These are phyloP conservation scores for Campylorhamphus procurvoides DNA, from an alignment of 2,113 vertebrate genomes.

Conservation along the genomic window DNA sequence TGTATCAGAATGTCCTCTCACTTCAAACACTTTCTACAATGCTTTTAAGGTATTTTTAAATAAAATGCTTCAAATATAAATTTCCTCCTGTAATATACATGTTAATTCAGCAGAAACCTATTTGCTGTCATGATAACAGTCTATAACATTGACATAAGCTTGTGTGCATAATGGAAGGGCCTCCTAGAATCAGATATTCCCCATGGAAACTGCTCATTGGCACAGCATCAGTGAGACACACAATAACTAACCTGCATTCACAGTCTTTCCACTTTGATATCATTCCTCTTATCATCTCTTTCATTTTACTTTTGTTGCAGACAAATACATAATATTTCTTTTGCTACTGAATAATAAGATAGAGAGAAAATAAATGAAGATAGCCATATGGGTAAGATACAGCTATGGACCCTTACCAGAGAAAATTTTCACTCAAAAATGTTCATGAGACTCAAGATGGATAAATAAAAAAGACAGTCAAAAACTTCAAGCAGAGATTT, in stretches of 20 bases:
- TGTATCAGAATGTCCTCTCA: not conserved
- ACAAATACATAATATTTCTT: not conserved
- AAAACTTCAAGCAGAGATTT: not conserved
- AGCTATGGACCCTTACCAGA: not conserved
- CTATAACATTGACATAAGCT: not conserved
- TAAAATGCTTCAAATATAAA: not conserved
- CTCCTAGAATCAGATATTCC: constrained; percentile 5
- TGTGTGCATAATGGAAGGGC: not conserved
- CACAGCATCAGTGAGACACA: not conserved
- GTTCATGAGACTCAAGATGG: not conserved
- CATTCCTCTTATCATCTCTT: not conserved
- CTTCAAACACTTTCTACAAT: not conserved
- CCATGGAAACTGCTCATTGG: not conserved
- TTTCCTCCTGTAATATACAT: not conserved
- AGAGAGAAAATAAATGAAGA: constrained; percentile 13
- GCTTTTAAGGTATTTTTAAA: not conserved
- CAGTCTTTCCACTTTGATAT: not conserved
- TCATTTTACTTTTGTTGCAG: not conserved
- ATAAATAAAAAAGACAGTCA: not conserved
- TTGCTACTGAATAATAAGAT: not conserved
- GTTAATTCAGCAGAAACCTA: not conserved
- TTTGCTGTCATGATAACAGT: not conserved
- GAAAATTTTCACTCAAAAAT: not conserved
- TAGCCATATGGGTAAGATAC: not conserved
- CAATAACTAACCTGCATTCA: not conserved